phyloP scores from a whole-genome alignment of 2,888 invertebrate species.

The Yponomeuta evonymella region DNA sequence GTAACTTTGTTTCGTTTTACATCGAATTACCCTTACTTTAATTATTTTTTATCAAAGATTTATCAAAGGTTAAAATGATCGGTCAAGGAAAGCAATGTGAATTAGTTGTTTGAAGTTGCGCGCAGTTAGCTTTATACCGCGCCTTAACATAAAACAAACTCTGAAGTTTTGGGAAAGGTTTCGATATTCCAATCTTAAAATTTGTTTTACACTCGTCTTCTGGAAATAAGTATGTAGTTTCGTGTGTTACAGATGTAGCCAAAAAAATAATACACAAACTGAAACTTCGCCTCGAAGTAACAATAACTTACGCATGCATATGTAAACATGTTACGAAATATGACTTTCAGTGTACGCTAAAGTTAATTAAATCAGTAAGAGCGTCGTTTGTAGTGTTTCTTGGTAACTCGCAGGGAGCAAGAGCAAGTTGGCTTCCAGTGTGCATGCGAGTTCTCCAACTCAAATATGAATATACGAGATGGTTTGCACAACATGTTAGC shows the following conservation, averaged over 20 bases:
- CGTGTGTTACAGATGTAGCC: background rate
- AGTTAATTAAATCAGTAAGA: slow-evolving; percentile 15
- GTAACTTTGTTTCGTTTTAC: no score
- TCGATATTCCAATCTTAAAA: no score
- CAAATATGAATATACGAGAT: slow-evolving; percentile 43
- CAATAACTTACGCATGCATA: background rate
- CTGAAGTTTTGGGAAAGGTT: no score
- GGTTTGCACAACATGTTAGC: slow-evolving; percentile 18
- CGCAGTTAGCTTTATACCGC: no score
- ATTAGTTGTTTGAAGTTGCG: no score
- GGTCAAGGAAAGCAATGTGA: no score
- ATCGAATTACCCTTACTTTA: no score
- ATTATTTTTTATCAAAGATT: no score
- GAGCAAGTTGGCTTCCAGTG: slow-evolving; percentile 15
- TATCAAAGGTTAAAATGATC: no score
- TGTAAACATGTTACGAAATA: background rate
- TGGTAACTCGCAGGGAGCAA: background rate
- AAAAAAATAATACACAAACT: background rate
- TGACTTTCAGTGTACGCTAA: slow-evolving; percentile 5
- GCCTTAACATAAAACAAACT: no score
- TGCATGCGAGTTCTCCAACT: slow-evolving; percentile 17
- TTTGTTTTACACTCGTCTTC: background rate
- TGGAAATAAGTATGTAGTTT: background rate
- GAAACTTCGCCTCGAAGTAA: background rate
- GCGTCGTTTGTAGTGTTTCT: slow-evolving; percentile 9